Base-by-base conservation (phyloP, 2,113 vertebrate genomes). In the Mustelus asterias region DNA sequence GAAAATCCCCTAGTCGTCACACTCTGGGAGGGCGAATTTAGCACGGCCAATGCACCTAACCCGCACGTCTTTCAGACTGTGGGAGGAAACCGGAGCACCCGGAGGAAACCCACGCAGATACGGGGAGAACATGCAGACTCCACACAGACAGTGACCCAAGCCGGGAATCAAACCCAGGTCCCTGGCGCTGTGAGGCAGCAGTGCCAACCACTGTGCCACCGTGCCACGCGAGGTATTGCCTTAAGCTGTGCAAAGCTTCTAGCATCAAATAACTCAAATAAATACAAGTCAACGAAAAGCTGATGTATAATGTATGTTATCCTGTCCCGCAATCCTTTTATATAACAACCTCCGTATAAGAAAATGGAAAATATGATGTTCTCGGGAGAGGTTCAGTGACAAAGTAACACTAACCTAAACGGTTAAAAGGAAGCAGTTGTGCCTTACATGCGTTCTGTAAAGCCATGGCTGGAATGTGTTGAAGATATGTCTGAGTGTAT, bases 401-500 rank as follows among this genome's bases (percentile, higher is more conserved):
- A 97, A 97, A 97, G 96, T 96, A 97, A 97, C 96, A 63, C 96
- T 86, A 54, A 54, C 48, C 48, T 96, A 65, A 96, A 96, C 96
- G 96, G 60, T 95, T 95, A 92, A 54, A 7, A 96, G 97, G 96
- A 96, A 96, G 96, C 95, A 95, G 93, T 96, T 96, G 96, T 96
- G 96, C 96, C 96, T 96, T 97, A 96, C 85, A 85, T 96, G 96
- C 86, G 95, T 58, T 69, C 96, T 96, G 96, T 96, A 96, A 97
- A 97, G 96, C 97, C 97, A 96, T 97, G 96, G 96, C 94, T 97
- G 96, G 97, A 98, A 97, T 97, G 96, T 96, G 95, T 96, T 0
- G 78, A 96, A 96, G 96, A 96, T 97, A 96, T 97, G 96, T 92
- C 96, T 97, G 97, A 96, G 97, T 98, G 98, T 98, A 97, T 96